phyloP scores from a whole-genome alignment of 2,797 vertebrate genomes.

The Muraenolepis orangiensis region DNA sequence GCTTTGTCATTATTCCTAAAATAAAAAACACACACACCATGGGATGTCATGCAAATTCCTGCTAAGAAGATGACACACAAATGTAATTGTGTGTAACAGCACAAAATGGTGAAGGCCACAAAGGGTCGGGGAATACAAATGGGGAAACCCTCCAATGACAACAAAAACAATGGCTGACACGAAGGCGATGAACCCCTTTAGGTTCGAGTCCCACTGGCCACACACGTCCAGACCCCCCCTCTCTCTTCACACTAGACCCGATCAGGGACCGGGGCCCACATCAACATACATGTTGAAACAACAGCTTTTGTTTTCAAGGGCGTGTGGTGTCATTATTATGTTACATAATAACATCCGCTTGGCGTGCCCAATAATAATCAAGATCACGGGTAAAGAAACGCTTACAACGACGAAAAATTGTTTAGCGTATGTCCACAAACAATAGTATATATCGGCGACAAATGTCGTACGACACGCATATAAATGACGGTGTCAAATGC shows the following conservation, averaged over 20 bases:
- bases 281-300: constrained; percentile 55
- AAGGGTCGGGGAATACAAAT: background rate
- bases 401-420: background rate
- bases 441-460: background rate
- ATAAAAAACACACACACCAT: background rate
- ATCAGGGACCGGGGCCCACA: constrained; percentile 23
- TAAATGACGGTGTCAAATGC: background rate
- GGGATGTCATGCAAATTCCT: background rate
- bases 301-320: constrained; percentile 75
- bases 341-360: constrained; percentile 75
- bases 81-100: background rate
- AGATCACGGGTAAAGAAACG: constrained; percentile 9
- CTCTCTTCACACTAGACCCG: background rate
- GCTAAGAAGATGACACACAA: background rate
- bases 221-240: background rate
- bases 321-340: constrained; percentile 68
- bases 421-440: background rate
- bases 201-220: background rate
- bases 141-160: constrained; percentile 59
- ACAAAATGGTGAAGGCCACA: constrained; percentile 3
- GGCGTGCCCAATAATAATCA: constrained; percentile 30
- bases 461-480: background rate
- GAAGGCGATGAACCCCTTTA: background rate
- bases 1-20: background rate
- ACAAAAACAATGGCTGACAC: constrained; percentile 73